Conservation (phyloP, 2,113 vertebrate genomes). For the Siniperca knerii region DNA sequence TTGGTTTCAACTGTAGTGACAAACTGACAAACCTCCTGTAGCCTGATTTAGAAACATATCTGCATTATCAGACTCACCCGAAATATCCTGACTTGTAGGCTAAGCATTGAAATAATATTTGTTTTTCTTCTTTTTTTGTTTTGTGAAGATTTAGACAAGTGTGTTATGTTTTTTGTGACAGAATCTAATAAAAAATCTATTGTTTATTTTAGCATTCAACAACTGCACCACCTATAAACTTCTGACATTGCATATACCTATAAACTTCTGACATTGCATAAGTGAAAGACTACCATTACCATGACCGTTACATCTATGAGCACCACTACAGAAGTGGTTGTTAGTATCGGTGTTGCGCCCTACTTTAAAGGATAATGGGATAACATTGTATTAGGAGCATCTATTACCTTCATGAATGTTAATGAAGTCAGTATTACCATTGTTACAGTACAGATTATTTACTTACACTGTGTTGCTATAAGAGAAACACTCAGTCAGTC, state of each 20-base stretch:
- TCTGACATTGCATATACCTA: not conserved
- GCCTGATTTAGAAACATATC: not conserved
- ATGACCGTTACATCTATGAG: not conserved
- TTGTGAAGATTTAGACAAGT: not conserved
- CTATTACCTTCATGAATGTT: conserved; percentile 7
- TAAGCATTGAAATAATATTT: not conserved
- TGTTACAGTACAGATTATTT: not conserved
- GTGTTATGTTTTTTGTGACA: not conserved
- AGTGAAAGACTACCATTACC: not conserved
- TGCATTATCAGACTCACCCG: not conserved
- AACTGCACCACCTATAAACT: not conserved
- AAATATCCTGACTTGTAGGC: not conserved
- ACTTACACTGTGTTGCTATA: not conserved
- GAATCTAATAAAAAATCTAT: not conserved
- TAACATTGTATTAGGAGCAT: not conserved
- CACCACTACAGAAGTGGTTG: not conserved
- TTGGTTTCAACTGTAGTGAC: conserved; percentile 1
- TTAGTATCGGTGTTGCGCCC: not conserved
- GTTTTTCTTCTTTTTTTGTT: not conserved
- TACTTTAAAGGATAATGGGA: not conserved
- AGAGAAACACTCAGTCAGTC: conserved; percentile 10
- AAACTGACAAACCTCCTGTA: not conserved
- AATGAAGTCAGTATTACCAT: not conserved
- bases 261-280: not conserved
- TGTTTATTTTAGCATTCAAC: not conserved